Base-by-base conservation (phyloP, 2,113 vertebrate genomes). In the Anhinga anhinga region DNA sequence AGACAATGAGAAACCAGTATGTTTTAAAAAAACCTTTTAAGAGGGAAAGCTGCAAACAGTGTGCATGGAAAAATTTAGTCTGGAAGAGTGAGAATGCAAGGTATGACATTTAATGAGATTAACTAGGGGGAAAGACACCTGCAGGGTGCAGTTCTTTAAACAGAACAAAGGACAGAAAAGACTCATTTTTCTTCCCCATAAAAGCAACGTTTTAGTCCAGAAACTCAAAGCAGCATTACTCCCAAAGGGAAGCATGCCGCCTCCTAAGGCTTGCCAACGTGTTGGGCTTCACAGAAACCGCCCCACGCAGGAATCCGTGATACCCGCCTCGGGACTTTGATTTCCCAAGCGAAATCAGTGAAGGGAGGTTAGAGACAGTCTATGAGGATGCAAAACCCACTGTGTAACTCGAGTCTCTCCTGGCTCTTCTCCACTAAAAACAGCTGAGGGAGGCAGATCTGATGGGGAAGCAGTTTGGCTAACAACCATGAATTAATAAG, bases 231-330 rank as follows among this genome's bases (percentile, higher is more conserved):
- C 14, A 2, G 2, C 12, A 2, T 72, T 94, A 38, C 42, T 82
- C 25, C 52, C 17, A 5, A 62, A 56, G 19, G 11, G 25, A 40
- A 63, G n/a, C 9, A 1, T 0, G 2, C 16, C 15, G 2, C 16
- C 15, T 76, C 73, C 61, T 13, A 6, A 52, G 4, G 58, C 9
- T 1, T 7, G 42, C 30, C 21, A 15, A 10, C 2, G 0, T 30
- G 9, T n/a, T 74, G 25, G 45, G 55, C 55, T 90, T 62, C 47
- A 62, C 42, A 27, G 45, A 29, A 82, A 13, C 47, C 29, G 55
- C 36, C 55, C 20, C 1, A 0, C n/a, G 38, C 61, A 4, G 3
- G 38, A 85, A 58, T 36, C 32, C 0, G 0, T 52, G 23, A 29
- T 25, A 23, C 4, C n/a, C 4, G 4, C 27, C 79, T 53, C 1